Evolutionary conservation across 2,888 invertebrate species (phyloP).

Genomic region (Hirtodrosophila alboralis): DNA sequence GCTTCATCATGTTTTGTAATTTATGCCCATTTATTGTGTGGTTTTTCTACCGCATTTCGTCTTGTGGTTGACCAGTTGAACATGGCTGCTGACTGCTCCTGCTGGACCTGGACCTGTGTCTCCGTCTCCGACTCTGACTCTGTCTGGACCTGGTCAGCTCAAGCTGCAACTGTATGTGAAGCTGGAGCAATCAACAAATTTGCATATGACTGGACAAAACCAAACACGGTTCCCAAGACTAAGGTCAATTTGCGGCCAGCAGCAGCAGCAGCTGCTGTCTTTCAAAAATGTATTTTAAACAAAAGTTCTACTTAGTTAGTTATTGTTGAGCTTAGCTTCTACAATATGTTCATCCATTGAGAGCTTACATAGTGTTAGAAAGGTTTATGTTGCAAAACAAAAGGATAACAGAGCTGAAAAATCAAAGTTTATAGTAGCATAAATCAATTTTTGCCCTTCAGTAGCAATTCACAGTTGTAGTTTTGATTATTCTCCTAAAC

Average conservation of each 20-base stretch:
- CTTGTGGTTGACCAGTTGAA: conserved; percentile 67
- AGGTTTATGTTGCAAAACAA: too few species aligned
- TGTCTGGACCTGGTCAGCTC: conserved; percentile 14
- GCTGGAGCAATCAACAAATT: conserved; percentile 62
- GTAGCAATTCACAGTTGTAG: too few species aligned
- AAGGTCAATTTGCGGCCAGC: conserved; percentile 66
- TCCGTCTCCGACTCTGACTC: conserved; percentile 5
- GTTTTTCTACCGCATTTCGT: conserved; percentile 72
- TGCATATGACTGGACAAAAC: conserved; percentile 58
- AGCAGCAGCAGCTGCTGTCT: conserved; percentile 65
- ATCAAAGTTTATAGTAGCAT: too few species aligned
- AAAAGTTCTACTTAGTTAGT: conserved; percentile 35
- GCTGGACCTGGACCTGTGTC: neutral
- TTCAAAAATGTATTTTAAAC: conserved; percentile 43
- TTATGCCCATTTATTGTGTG: conserved; percentile 77
- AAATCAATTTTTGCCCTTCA: too few species aligned
- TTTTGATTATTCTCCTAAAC: too few species aligned
- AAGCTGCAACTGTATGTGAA: conserved; percentile 4
- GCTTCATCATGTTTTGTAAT: conserved; percentile 71
- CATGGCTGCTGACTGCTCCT: conserved; percentile 34
- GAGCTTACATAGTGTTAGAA: conserved; percentile 8
- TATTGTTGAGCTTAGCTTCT: conserved; percentile 22
- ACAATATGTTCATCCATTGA: conserved; percentile 12
- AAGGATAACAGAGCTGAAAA: too few species aligned
- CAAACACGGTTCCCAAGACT: conserved; percentile 26